phyloP scores from a whole-genome alignment of 1,140 invertebrate genomes.

The Chelonus insularis region DNA sequence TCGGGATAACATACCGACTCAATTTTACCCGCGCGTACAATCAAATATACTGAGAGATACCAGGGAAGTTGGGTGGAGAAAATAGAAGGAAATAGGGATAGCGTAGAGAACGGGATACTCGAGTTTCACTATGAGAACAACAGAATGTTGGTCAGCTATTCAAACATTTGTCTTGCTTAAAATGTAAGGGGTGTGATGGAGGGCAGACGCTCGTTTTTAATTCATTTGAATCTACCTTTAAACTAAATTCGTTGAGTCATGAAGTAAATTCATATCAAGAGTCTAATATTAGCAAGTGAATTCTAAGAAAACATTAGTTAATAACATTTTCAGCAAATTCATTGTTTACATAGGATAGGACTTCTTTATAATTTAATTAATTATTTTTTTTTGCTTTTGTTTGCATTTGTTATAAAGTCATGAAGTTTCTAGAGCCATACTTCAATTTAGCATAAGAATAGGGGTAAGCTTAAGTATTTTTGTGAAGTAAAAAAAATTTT shows the following conservation, averaged over 20 bases:
- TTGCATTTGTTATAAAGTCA: no score
- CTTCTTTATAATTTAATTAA: no score
- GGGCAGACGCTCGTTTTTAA: background rate
- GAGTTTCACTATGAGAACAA: background rate
- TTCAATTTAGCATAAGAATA: no score
- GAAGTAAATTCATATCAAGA: no score
- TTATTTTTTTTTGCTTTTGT: no score
- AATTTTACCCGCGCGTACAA: background rate
- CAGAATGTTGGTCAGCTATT: background rate
- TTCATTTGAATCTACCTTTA: background rate
- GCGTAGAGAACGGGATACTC: background rate
- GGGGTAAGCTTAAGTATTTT: no score
- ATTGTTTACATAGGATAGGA: no score
- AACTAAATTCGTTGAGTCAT: background rate
- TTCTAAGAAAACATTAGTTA: no score
- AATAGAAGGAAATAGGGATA: background rate
- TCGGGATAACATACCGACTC: conserved; percentile 2
- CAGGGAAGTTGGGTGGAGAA: background rate
- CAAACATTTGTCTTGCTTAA: background rate
- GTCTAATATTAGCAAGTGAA: no score
- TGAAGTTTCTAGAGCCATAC: no score
- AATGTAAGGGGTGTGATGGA: background rate
- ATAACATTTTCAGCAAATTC: no score
- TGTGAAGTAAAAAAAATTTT: no score
- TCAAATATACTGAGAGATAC: background rate